Evolutionary conservation across 2,888 invertebrate genomes (phyloP), one percentile per base, ranked within the genome.

Genomic region (Megastigmus dorsalis): DNA sequence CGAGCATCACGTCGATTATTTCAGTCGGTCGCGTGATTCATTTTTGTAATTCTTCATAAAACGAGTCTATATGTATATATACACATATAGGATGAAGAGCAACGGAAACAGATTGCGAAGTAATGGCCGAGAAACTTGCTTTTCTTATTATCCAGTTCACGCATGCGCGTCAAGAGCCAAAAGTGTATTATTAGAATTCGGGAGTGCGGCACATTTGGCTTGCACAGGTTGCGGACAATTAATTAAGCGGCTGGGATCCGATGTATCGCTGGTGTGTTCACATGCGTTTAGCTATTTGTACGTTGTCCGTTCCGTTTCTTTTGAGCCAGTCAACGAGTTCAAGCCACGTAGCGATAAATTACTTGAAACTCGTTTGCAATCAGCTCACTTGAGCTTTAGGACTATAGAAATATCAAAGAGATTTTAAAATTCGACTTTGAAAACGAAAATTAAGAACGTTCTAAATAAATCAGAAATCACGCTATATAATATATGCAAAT

Each of bases 1-100:
- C 59, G 50, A 50, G 28, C 30, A 68, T 28, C 41, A 23, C 50
- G 62, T 55, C 55, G 18, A 70, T 70, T 70, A 70, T 70, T 70
- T 63, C 54, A 18, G 48, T 48, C 57, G 28, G 63, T 38, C 45
- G 55, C 59, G 69, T 36, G 41, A 50, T 60, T 43, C 45, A 7
- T 43, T 54, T 70, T 70, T 43, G 54, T 18, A 62, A 62, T 43
- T 30, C 26, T 30, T 18, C 7, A 3, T 13, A 48, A 1, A 45
- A 57, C 36, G 36, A 59, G n/a, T n/a, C n/a, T n/a, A n/a, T n/a
- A n/a, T n/a, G n/a, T 60, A 26, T 15, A 13, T 7, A 28, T 41
- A 1, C 15, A n/a, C n/a, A 13, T 48, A 15, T 26, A 3, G 28
- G 15, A 0, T 23, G 68, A 48, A 15, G 50, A 48, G 36, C 68